Evolutionary conservation across 2,113 vertebrate genomes (phyloP), one percentile per base, ranked within the genome.

Genomic region (Poecile atricapillus): DNA sequence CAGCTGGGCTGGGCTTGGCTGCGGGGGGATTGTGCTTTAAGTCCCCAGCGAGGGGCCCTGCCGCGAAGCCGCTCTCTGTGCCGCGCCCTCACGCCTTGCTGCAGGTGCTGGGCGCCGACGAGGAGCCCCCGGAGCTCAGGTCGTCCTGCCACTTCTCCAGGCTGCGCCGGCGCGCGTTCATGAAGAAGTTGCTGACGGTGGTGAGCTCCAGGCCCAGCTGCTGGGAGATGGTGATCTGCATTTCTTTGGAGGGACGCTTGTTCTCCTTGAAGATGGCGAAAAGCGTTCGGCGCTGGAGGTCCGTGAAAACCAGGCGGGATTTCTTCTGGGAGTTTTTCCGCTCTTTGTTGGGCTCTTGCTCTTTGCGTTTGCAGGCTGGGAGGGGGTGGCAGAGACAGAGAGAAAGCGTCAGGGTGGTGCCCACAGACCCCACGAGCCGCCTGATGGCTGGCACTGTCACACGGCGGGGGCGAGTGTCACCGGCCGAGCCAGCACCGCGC

Each of bases 101-200:
- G 97, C 99, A 99, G 97, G 98, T 98, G 98, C 99, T 98, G 98
- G 99, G 98, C 89, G 98, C 97, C 21, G 99, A 98, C 11, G 99
- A 99, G 64, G 98, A 98, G 77, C 97, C 98, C 13, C 98, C 98
- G 3, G 98, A 98, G 97, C 99, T 98, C 88, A 99, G 98, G 90
- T 99, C 99, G 8, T 99, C 99, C 97, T 99, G 98, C 99, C 99
- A 99, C 98, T 99, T 99, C 98, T 99, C 99, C 97, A 99, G 98
- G 98, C 99, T 99, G 82, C 99, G 98, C 93, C 99, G 98, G 58
- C 99, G 98, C 95, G 99, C 99, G 6, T 99, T 99, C 99, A 99
- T 99, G 99, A 99, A 99, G 99, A 99, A 99, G 98, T 99, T 99
- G 98, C 99, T 99, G 98, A 99, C 99, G 9, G 99, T 99, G 84